These are phyloP conservation scores for Stratiolaelaps scimitus DNA, from an alignment of 1,140 invertebrate genomes.

Conservation along the genomic window DNA sequence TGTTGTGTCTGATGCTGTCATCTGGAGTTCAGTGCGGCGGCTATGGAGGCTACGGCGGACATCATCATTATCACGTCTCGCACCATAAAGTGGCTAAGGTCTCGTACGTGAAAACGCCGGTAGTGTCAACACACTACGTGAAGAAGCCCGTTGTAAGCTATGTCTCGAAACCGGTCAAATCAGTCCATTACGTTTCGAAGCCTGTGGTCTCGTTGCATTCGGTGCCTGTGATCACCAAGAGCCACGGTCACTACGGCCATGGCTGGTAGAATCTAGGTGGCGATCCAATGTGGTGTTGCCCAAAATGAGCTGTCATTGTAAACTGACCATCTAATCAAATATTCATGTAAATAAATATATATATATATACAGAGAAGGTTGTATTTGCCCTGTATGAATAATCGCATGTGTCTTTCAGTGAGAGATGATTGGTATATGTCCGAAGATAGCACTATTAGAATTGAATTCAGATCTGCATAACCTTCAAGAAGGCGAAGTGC, in stretches of 20 bases:
- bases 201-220: not conserved
- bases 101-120: conserved; percentile 1
- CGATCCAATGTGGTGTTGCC: not conserved
- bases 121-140: conserved; percentile 23
- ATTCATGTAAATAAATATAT: too few relatives aligned
- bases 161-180: conserved; percentile 8
- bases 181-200: conserved; percentile 9
- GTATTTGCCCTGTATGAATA: too few relatives aligned
- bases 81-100: conserved; percentile 9
- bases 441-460: too few relatives aligned
- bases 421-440: too few relatives aligned
- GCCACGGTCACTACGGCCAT: conserved; percentile 17
- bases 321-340: too few relatives aligned
- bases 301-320: too few relatives aligned
- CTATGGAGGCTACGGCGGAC: conserved; percentile 15
- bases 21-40: not conserved
- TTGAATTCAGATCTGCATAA: too few relatives aligned
- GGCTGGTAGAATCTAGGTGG: conserved; percentile 8
- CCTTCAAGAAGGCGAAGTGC: too few relatives aligned
- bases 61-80: conserved; percentile 14
- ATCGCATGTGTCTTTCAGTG: too few relatives aligned
- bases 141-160: conserved; percentile 27
- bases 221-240: conserved; percentile 17
- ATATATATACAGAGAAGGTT: too few relatives aligned
- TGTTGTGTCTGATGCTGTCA: too few relatives aligned